A percentile compares a stretch with the other conserved stretches of the same genome.
These are phyloP conservation scores for Samia ricini DNA, from an alignment of 1,140 invertebrate species.

Conservation along the genomic window DNA sequence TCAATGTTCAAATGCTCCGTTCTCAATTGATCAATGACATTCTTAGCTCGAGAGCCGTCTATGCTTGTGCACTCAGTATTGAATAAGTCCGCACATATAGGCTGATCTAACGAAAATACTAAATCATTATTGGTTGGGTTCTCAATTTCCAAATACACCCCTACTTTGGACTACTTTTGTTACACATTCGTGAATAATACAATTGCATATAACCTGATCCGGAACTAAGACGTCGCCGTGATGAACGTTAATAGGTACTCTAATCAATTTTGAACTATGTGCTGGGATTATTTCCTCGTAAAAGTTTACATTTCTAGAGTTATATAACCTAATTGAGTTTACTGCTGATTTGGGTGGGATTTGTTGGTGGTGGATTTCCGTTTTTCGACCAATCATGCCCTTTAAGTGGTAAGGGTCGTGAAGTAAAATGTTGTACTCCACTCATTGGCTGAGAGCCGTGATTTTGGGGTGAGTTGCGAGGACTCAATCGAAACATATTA, in stretches of 20 bases:
- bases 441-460: too few relatives aligned
- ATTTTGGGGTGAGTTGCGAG: too few relatives aligned
- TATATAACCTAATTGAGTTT: constrained; percentile 11
- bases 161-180: constrained; percentile 10
- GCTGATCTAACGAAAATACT: constrained; percentile 15
- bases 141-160: constrained; percentile 13
- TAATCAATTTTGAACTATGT: constrained; percentile 17
- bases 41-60: not conserved
- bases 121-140: constrained; percentile 17
- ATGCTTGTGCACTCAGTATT: constrained; percentile 8
- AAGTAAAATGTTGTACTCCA: too few relatives aligned
- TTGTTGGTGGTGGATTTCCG: too few relatives aligned
- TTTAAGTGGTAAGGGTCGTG: too few relatives aligned
- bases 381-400: too few relatives aligned
- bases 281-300: constrained; percentile 23
- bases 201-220: constrained; percentile 23
- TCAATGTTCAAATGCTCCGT: too few relatives aligned
- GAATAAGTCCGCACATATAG: not conserved
- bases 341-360: constrained; percentile 17
- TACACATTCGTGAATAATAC: constrained; percentile 21
- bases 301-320: constrained; percentile 20
- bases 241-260: constrained; percentile 15
- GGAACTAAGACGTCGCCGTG: constrained; percentile 17
- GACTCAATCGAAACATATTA: too few relatives aligned
- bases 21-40: too few relatives aligned